Percentiles rank a stretch among this genome's conserved stretches.
Evolutionary conservation across 1,140 invertebrate genomes (phyloP).

Genomic region (Ceratosolen solmsi): DNA sequence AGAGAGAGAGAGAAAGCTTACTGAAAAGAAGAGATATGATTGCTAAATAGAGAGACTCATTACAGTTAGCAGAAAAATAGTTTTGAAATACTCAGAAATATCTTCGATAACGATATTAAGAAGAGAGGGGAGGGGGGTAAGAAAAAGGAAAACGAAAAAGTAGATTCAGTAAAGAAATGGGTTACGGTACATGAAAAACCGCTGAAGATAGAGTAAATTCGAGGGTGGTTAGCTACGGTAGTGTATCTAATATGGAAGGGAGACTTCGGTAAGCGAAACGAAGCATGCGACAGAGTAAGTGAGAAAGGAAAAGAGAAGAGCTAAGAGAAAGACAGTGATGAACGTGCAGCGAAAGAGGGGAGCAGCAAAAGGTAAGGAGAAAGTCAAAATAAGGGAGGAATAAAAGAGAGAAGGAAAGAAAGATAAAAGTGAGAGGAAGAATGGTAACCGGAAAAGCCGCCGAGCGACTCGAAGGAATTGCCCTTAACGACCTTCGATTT

Average conservation of each 20-base stretch:
- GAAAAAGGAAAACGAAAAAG: not conserved
- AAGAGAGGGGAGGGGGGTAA: not conserved
- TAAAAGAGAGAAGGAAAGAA: slow-evolving; percentile 15
- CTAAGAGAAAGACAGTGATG: not conserved
- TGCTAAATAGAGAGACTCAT: too few species aligned
- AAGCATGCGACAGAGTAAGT: not conserved
- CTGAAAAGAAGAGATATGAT: too few species aligned
- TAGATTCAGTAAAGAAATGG: not conserved
- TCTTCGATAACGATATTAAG: not conserved
- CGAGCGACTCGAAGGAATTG: slow-evolving; percentile 63
- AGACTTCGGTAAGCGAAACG: slow-evolving; percentile 23
- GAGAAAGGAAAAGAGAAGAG: not conserved
- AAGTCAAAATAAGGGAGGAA: not conserved
- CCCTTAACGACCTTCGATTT: slow-evolving; percentile 69
- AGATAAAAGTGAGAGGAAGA: slow-evolving; percentile 31
- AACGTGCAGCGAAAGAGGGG: not conserved
- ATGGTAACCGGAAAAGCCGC: slow-evolving; percentile 56
- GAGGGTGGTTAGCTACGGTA: slow-evolving; percentile 7
- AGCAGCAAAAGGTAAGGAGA: not conserved
- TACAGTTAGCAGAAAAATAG: not conserved
- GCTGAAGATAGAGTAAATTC: slow-evolving; percentile 33
- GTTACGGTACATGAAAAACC: slow-evolving; percentile 23
- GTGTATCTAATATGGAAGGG: not conserved
- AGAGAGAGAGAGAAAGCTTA: not conserved
- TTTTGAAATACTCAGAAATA: not conserved